Evolutionary conservation across 2,797 vertebrate species (phyloP), one percentile per base, ranked within the genome.

Genomic region (Stomatorhinus walkeri): DNA sequence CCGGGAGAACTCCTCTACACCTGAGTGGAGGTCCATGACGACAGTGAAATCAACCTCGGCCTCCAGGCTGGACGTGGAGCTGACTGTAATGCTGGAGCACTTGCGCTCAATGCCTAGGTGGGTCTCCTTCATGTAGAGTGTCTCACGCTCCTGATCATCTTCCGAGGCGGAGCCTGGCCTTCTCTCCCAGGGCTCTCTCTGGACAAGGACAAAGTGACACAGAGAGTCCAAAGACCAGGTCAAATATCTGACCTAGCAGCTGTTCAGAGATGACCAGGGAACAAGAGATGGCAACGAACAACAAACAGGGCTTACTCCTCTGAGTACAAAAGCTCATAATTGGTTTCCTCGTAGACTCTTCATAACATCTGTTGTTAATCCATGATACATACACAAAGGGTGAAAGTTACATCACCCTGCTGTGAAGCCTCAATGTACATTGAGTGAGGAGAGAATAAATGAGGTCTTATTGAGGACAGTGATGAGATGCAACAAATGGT

Each of bases 61-160:
- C 90, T 97, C 96, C 83, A 97, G 94, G 92, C 96, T 97, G 90
- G 96, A 97, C 0, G 97, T 96, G n/a, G 96, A 97, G 92, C 96
- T 97, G 94, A 97, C 96, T 0, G 96, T 96, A 93, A 97, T 96
- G 94, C 96, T 97, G 91, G 96, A 96, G 92, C 96, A 97, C 92
- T 97, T 97, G 79, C 96, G 96, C 89, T 97, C 96, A 0, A 96
- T 97, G 90, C 96, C 95, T 92, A 97, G 93, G 90, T 96, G 95
- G 90, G 94, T 96, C 93, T 98, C 98, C 92, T 97, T 97, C 94
- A 97, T 94, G 91, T 96, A 96, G 89, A 92, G 93, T 0, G 95
- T 95, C 90, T 97, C 97, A 85, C 95, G 96, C 92, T 98, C 97
- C 92, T 95, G 96, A 91, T 99, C 97, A 59, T 97, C 97, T 91